Base-by-base conservation (phyloP, 2,797 vertebrate species). In the Sebastes nivosus region DNA sequence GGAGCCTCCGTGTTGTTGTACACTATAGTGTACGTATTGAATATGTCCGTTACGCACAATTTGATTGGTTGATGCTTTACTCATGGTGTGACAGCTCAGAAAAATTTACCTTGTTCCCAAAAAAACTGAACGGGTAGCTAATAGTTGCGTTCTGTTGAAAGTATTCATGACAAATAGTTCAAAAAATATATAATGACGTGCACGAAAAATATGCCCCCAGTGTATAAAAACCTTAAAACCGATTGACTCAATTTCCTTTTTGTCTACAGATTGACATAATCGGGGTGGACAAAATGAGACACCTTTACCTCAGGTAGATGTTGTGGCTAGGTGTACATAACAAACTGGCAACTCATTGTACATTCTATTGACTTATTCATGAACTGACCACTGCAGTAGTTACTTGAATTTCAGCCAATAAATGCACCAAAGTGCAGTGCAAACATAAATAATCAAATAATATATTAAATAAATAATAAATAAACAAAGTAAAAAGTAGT, bases 401-500 rank as follows among this genome's bases (percentile, higher is more conserved):
- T 67, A 11, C 42, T 68, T 78, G 27, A 66, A 4, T n/a, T 46
- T 42, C 2, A 30, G 22, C 30, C 68, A 67, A 68, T 27, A 68
- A 55, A 73, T 11, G 9, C 20, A 67, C 4, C 2, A 20, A 66
- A 61, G 30, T 72, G 68, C 14, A 38, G 27, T 0, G 24, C 22
- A n/a, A 16, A 54, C 22, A 1, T 25, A 38, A 59, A 8, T 46
- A 14, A 46, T 46, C 6, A 46, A 46, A 46, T 46, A 18, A 18
- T 46, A 18, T 46, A 46, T 46, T 46, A 18, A 46, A 46, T 46
- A 46, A 18, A 52, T 52, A 52, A n/a, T 5, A n/a, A 20, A 52
- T 9, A 10, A 52, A 59, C 2, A 30, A 64, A 24, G 5, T 42
- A 18, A 46, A 58, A 54, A 54, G 3, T 27, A 24, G 7, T 50